Evolutionary conservation across 2,888 invertebrate species (phyloP).

Genomic region (Parnassius orleans): DNA sequence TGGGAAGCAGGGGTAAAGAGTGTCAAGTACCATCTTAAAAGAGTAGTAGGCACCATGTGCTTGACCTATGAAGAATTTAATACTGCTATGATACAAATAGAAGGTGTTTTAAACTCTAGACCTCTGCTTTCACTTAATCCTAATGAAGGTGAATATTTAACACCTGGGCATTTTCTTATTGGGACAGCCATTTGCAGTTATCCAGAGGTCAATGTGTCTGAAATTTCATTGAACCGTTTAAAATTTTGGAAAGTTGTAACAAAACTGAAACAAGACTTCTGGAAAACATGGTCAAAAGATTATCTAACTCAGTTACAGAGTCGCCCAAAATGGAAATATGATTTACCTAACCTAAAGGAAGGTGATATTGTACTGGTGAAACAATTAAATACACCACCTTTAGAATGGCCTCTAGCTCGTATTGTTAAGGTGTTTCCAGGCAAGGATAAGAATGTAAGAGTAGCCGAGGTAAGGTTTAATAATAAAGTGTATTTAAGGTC

Average conservation of each 20-base stretch:
- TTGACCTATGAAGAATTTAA: neutral
- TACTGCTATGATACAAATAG: neutral
- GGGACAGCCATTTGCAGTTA: neutral
- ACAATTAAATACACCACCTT: no score
- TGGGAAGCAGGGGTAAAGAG: no score
- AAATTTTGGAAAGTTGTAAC: slow-evolving; percentile 1
- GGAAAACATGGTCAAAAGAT: neutral
- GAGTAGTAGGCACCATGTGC: neutral
- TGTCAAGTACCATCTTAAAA: neutral
- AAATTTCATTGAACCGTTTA: neutral
- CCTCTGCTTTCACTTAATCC: neutral
- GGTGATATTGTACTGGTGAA: no score
- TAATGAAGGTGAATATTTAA: neutral
- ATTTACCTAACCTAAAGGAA: no score
- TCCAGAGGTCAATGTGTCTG: neutral
- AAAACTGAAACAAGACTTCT: neutral
- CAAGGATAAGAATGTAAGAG: no score
- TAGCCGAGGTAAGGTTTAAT: no score
- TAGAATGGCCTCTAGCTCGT: no score
- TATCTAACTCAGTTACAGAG: no score
- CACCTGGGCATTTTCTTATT: slow-evolving; percentile 5
- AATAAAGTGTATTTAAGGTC: no score
- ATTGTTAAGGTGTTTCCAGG: no score
- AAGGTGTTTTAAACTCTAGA: slow-evolving; percentile 1
- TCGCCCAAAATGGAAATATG: no score